A percentile compares a stretch with the other conserved stretches of the same genome.
Evolutionary conservation across 2,797 vertebrate genomes (phyloP).

Genomic region (Neomorphus geoffroyi): DNA sequence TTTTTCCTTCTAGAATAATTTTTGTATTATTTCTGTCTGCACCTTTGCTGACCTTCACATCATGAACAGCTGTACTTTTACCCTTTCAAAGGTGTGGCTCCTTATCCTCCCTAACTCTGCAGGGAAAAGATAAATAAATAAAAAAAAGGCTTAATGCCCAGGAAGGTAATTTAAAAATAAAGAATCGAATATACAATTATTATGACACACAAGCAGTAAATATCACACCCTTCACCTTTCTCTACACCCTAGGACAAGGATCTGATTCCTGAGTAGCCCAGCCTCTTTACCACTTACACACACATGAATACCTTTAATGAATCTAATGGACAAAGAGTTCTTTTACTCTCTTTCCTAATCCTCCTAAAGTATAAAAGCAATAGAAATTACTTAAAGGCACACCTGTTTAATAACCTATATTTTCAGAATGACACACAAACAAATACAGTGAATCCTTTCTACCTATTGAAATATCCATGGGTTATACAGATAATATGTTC

Average conservation of each 20-base stretch:
- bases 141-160: constrained; percentile 43
- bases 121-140: constrained; percentile 46
- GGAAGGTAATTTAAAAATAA: constrained; percentile 66
- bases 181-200: constrained; percentile 67
- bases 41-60: constrained; percentile 11
- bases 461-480: constrained; percentile 5
- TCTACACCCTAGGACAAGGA: constrained; percentile 65
- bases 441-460: constrained; percentile 56
- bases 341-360: constrained; percentile 74
- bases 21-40: not conserved
- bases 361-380: constrained; percentile 69
- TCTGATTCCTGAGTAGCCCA: constrained; percentile 58
- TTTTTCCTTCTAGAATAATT: not conserved
- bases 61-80: constrained; percentile 34
- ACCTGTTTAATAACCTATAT: constrained; percentile 61
- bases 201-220: constrained; percentile 70
- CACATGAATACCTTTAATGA: constrained; percentile 73
- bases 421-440: constrained; percentile 60
- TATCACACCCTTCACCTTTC: constrained; percentile 69
- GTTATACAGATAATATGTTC: not conserved
- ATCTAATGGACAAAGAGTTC: constrained; percentile 69
- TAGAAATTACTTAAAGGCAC: constrained; percentile 70
- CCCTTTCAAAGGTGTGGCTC: constrained; percentile 37
- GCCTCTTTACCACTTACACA: constrained; percentile 69
- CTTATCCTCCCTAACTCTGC: not conserved